A percentile compares a stretch with the other conserved stretches of the same genome.
Conservation (phyloP, 2,113 vertebrate species). For the Micronisus gabar region DNA sequence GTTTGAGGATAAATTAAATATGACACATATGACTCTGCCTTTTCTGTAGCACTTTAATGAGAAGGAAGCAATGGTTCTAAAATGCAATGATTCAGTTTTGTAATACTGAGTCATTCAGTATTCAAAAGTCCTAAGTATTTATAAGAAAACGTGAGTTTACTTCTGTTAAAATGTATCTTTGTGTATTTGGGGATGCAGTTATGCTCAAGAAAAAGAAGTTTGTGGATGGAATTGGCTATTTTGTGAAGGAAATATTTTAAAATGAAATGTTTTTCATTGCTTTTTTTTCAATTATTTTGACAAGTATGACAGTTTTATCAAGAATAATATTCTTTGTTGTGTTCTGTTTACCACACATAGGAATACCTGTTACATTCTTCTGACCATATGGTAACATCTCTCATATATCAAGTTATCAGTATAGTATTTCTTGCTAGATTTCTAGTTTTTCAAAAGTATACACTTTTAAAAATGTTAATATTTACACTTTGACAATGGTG, state of each 20-base stretch:
- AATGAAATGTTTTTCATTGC: neutral
- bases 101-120: neutral
- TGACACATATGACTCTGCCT: neutral
- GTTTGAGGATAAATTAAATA: slow-evolving; percentile 5
- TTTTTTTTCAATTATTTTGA: neutral
- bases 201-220: neutral
- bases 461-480: neutral
- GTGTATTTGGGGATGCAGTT: neutral
- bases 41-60: neutral
- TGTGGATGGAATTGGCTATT: neutral
- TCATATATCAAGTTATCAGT: neutral
- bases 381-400: neutral
- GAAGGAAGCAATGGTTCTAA: neutral
- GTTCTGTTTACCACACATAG: neutral
- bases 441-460: neutral
- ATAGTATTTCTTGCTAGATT: neutral
- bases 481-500: neutral
- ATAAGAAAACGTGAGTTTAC: neutral
- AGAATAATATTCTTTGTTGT: neutral
- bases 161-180: neutral
- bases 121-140: neutral
- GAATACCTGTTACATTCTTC: neutral
- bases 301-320: neutral
- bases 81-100: neutral
- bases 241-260: neutral